A percentile compares a stretch with the other conserved stretches of the same genome.
These are phyloP conservation scores for Cacatua alba DNA, from an alignment of 2,113 vertebrate genomes.

Conservation along the genomic window DNA sequence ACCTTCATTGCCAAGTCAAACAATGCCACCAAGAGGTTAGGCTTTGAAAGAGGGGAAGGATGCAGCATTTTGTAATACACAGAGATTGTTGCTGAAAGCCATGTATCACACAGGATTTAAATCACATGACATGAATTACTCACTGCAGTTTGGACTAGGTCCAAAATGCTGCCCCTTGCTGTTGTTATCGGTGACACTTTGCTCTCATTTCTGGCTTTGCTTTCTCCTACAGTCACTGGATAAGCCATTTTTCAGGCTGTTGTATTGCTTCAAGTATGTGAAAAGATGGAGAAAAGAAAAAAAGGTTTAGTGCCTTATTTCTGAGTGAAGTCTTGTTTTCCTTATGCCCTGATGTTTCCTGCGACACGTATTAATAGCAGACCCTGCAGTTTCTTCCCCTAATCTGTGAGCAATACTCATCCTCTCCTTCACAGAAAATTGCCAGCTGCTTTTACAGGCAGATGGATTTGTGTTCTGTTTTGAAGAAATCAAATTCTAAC, in stretches of 20 bases:
- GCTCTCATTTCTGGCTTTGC: neutral
- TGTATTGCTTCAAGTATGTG: neutral
- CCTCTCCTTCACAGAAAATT: neutral
- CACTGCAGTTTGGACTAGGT: neutral
- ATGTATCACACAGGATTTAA: neutral
- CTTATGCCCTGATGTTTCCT: neutral
- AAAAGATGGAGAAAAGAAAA: neutral
- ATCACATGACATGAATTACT: neutral
- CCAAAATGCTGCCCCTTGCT: neutral
- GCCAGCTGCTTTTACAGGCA: neutral
- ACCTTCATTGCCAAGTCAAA: neutral
- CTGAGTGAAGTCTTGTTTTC: neutral
- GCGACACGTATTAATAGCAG: neutral
- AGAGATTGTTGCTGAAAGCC: neutral
- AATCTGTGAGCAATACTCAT: neutral
- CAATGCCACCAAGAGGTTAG: neutral
- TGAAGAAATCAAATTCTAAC: neutral
- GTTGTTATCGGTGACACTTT: neutral
- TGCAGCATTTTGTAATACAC: neutral
- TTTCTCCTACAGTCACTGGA: neutral
- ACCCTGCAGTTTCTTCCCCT: neutral
- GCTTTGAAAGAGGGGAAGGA: neutral
- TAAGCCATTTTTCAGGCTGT: neutral
- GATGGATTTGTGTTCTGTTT: neutral
- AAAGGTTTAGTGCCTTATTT: neutral